Percentiles rank a stretch among this genome's conserved stretches.
Evolutionary conservation across 2,797 vertebrate genomes (phyloP).

Genomic region (Protosalanx chinensis): DNA sequence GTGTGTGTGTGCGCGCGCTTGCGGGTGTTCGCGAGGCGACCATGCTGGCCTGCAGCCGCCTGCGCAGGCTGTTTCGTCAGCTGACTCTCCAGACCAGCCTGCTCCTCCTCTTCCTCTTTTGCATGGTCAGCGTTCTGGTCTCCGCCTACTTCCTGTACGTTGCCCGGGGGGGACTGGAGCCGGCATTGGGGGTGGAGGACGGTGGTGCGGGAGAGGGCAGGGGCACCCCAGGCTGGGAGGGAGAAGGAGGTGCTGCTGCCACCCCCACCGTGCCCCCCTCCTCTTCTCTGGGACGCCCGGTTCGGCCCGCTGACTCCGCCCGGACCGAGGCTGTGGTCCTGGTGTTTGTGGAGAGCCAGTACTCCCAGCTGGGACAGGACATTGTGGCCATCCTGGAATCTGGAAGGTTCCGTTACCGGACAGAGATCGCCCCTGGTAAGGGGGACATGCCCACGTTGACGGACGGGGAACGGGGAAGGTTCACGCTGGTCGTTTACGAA

Average conservation of each 20-base stretch:
- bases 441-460: slow-evolving; percentile 98
- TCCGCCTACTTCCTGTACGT: slow-evolving; percentile 98
- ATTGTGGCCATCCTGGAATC: slow-evolving; percentile 98
- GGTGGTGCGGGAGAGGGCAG: slow-evolving; percentile 75
- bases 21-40: slow-evolving; percentile 60
- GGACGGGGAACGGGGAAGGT: slow-evolving; percentile 92
- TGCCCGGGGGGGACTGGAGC: slow-evolving; percentile 92
- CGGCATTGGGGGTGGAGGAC: slow-evolving; percentile 65
- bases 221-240: slow-evolving; percentile 79
- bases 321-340: slow-evolving; percentile 92
- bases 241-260: slow-evolving; percentile 73
- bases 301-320: slow-evolving; percentile 68
- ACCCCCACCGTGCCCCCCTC: slow-evolving; percentile 81
- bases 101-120: slow-evolving; percentile 92
- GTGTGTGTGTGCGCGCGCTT: neutral
- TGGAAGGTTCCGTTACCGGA: slow-evolving; percentile 91
- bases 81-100: slow-evolving; percentile 92
- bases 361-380: slow-evolving; percentile 97
- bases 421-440: slow-evolving; percentile 95
- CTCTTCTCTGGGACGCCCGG: slow-evolving; percentile 65
- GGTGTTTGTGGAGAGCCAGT: slow-evolving; percentile 97
- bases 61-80: slow-evolving; percentile 92
- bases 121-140: slow-evolving; percentile 92
- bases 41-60: slow-evolving; percentile 86
- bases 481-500: slow-evolving; percentile 94